A percentile compares a stretch with the other conserved stretches of the same genome.
These are phyloP conservation scores for Pammene fasciana DNA, from an alignment of 2,888 invertebrate genomes.

Conservation along the genomic window DNA sequence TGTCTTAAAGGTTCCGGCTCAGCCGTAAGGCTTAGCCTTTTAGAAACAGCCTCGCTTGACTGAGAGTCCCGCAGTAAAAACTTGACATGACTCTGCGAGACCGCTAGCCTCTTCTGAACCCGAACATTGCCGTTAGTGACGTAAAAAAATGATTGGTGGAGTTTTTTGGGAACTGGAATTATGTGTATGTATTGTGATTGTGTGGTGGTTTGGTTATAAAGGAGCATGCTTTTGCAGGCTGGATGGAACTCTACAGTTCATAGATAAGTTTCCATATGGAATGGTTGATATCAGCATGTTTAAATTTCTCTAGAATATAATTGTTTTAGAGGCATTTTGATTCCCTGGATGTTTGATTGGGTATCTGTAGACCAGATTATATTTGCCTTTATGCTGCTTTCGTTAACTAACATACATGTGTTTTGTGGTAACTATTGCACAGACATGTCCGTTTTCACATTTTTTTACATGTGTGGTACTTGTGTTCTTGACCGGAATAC, in stretches of 20 bases:
- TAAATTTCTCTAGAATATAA: constrained; percentile 3
- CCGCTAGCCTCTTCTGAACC: neutral
- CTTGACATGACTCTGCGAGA: neutral
- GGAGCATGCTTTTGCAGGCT: constrained; percentile 33
- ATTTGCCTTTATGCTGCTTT: constrained; percentile 40
- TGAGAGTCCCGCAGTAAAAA: neutral
- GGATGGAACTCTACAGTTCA: constrained; percentile 23
- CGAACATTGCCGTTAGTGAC: constrained; percentile 1
- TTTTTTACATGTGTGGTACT: constrained; percentile 2
- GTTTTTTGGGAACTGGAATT: constrained; percentile 24
- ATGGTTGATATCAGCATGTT: constrained; percentile 35
- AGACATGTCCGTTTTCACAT: constrained; percentile 10
- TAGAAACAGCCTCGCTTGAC: neutral
- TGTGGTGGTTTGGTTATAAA: constrained; percentile 33
- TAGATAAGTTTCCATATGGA: constrained; percentile 34
- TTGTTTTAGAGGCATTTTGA: constrained; percentile 15
- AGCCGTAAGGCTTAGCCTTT: neutral
- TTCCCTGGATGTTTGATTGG: constrained; percentile 18
- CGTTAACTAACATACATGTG: constrained; percentile 43
- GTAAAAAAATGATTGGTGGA: constrained; percentile 5
- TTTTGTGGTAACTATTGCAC: constrained; percentile 44
- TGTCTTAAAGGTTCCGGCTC: neutral
- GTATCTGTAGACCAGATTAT: constrained; percentile 23
- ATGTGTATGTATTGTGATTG: constrained; percentile 36
- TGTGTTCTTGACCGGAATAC: neutral